Conservation (phyloP, 1,140 invertebrate genomes). For the Octopus sinensis region DNA sequence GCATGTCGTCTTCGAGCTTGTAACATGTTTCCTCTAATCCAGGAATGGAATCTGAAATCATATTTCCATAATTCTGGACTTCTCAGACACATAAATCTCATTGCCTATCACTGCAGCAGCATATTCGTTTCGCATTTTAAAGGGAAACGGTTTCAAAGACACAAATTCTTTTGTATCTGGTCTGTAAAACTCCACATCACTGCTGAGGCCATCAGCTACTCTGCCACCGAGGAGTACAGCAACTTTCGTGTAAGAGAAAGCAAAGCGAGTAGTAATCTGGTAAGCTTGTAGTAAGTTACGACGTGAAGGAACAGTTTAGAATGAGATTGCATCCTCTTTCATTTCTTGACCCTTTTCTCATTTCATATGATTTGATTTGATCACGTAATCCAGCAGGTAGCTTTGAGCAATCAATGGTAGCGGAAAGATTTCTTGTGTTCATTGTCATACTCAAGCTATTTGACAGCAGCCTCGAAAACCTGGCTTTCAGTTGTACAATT, state of each 20-base stretch:
- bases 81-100: conserved; percentile 50
- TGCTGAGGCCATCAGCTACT: conserved; percentile 47
- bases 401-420: conserved; percentile 37
- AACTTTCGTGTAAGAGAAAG: conserved; percentile 38
- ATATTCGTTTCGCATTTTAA: conserved; percentile 52
- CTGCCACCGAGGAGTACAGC: conserved; percentile 48
- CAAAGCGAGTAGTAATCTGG: conserved; percentile 48
- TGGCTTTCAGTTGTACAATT: conserved; percentile 42
- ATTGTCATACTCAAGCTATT: conserved; percentile 45
- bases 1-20: conserved; percentile 47
- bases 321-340: conserved; percentile 44
- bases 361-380: conserved; percentile 35
- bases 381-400: conserved; percentile 44
- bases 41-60: conserved; percentile 48
- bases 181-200: conserved; percentile 49
- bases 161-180: conserved; percentile 44
- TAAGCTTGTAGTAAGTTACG: conserved; percentile 44
- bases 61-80: conserved; percentile 53
- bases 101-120: conserved; percentile 46
- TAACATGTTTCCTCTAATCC: conserved; percentile 46
- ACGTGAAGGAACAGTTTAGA: conserved; percentile 45
- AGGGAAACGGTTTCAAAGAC: conserved; percentile 44
- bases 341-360: conserved; percentile 41
- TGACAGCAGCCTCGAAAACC: conserved; percentile 43
- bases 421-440: conserved; percentile 27